phyloP scores from a whole-genome alignment of 2,888 invertebrate species.

The Thymelicus sylvestris region DNA sequence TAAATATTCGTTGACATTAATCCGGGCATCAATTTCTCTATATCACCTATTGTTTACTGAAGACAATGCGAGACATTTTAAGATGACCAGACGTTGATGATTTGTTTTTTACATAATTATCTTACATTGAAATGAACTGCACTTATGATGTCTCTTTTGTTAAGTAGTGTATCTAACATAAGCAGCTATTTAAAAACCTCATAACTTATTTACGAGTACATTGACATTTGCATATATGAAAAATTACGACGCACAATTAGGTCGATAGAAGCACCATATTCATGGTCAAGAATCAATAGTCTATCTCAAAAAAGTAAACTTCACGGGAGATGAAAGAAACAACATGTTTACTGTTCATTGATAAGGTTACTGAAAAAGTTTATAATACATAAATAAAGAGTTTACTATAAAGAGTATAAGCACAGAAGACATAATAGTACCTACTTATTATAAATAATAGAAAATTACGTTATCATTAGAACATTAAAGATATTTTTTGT shows the following conservation, averaged over 20 bases:
- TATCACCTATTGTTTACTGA: conserved; percentile 65
- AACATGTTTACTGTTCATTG: no score
- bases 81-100: conserved; percentile 43
- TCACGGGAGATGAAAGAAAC: no score
- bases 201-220: neutral
- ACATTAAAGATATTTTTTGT: no score
- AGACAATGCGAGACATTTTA: conserved; percentile 59
- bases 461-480: no score
- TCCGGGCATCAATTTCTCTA: conserved; percentile 62
- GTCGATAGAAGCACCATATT: neutral
- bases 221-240: no score
- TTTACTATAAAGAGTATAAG: no score
- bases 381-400: no score
- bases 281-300: no score
- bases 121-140: conserved; percentile 3
- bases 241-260: neutral
- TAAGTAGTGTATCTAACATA: neutral
- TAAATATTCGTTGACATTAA: conserved; percentile 52
- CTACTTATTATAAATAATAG: no score
- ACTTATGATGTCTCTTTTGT: conserved; percentile 5
- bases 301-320: no score
- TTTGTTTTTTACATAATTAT: conserved; percentile 40
- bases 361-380: no score
- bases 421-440: no score
- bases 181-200: neutral